Evolutionary conservation across 2,888 invertebrate species (phyloP).

Genomic region (Andricus quercusramuli): DNA sequence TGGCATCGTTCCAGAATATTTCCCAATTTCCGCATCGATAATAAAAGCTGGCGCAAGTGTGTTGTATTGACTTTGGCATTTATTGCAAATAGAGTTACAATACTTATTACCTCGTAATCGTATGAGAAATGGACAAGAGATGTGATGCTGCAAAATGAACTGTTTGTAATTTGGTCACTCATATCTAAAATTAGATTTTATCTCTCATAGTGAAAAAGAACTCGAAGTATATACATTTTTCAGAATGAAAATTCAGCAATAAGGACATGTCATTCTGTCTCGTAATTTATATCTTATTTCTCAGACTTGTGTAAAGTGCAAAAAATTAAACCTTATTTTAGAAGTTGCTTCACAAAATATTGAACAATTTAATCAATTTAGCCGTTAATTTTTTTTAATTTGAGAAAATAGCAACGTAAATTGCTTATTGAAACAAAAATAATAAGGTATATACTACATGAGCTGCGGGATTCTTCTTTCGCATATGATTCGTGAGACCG

Average conservation of each 20-base stretch:
- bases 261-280: not conserved
- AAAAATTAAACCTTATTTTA: not conserved
- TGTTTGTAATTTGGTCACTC: not conserved
- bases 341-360: not conserved
- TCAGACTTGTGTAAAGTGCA: not conserved
- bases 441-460: not conserved
- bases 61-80: constrained; percentile 37
- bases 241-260: not conserved
- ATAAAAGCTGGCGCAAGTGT: constrained; percentile 35
- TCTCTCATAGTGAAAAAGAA: not conserved
- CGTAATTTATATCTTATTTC: not conserved
- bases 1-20: constrained; percentile 40
- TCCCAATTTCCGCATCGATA: constrained; percentile 40
- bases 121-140: constrained; percentile 13
- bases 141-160: not conserved
- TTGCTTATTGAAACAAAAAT: not conserved
- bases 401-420: not conserved
- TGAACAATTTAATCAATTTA: not conserved
- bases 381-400: not conserved
- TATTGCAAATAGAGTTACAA: constrained; percentile 43
- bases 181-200: constrained; percentile 4
- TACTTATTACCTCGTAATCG: constrained; percentile 36
- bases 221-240: not conserved
- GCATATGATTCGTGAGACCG: constrained; percentile 42
- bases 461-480: not conserved